These are phyloP conservation scores for Perdita meconis DNA, from an alignment of 2,888 invertebrate species.

Conservation along the genomic window DNA sequence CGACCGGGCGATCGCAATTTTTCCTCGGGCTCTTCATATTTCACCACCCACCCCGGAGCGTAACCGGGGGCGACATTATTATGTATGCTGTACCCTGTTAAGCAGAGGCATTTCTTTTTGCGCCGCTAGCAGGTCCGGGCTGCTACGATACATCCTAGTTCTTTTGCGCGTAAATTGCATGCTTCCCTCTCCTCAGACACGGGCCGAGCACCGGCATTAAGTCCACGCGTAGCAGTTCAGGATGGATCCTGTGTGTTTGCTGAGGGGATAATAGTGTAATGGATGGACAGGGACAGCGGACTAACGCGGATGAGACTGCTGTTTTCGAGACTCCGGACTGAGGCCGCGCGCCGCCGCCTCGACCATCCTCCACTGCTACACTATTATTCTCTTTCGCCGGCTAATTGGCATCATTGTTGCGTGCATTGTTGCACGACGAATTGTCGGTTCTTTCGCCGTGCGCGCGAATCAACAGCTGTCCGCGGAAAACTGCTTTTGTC, in stretches of 20 bases:
- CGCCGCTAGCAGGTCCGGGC: conserved; percentile 4
- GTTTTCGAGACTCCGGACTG: conserved; percentile 71
- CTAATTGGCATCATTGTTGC: conserved; percentile 72
- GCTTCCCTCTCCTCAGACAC: conserved; percentile 60
- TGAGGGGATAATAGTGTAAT: conserved; percentile 81
- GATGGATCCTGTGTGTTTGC: conserved; percentile 78
- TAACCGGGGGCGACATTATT: conserved; percentile 57
- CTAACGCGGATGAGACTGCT: conserved; percentile 76
- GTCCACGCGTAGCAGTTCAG: conserved; percentile 66
- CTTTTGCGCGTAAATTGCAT: conserved; percentile 71
- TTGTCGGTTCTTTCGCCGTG: conserved; percentile 50
- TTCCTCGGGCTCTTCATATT: conserved; percentile 52
- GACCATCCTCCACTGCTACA: conserved; percentile 56
- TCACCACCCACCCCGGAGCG: conserved; percentile 30
- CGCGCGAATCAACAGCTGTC: conserved; percentile 60
- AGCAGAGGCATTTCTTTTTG: conserved; percentile 61
- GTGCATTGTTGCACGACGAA: conserved; percentile 61
- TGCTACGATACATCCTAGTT: conserved; percentile 66
- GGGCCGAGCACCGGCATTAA: conserved; percentile 64
- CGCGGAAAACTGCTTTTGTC: conserved; percentile 49
- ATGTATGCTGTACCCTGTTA: conserved; percentile 60
- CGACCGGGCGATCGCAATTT: conserved; percentile 54
- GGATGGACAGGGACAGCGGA: conserved; percentile 79
- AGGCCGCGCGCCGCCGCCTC: conserved; percentile 51
- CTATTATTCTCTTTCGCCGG: conserved; percentile 63